Conservation (phyloP, 2,888 invertebrate species). For the Dryadula phaetusa region DNA sequence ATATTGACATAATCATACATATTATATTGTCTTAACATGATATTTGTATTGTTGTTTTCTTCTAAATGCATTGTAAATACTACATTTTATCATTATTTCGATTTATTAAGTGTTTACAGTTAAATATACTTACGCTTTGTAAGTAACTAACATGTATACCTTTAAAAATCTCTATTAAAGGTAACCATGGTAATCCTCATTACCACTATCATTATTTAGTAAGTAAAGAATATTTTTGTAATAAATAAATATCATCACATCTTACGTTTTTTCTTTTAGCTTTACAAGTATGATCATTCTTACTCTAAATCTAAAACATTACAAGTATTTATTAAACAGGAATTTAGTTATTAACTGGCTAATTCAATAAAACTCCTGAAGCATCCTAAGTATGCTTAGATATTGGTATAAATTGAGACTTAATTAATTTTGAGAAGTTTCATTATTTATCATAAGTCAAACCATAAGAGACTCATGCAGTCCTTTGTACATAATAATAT, state of each 20-base stretch:
- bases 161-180: not conserved
- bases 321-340: no score
- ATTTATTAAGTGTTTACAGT: not conserved
- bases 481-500: no score
- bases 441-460: no score
- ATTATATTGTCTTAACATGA: not conserved
- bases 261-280: not conserved
- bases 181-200: constrained; percentile 10
- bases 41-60: not conserved
- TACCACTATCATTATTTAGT: constrained; percentile 1
- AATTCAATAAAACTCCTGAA: no score
- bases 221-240: constrained; percentile 23
- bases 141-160: constrained; percentile 1
- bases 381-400: no score
- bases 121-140: not conserved
- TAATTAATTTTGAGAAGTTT: not conserved
- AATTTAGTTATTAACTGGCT: no score
- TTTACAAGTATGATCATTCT: no score
- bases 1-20: not conserved
- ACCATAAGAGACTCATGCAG: no score
- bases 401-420: not conserved
- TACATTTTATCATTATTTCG: not conserved
- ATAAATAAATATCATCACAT: constrained; percentile 22
- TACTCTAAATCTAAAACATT: no score
- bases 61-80: not conserved